Conservation (phyloP, 2,113 vertebrate genomes). For the Symphodus melops region DNA sequence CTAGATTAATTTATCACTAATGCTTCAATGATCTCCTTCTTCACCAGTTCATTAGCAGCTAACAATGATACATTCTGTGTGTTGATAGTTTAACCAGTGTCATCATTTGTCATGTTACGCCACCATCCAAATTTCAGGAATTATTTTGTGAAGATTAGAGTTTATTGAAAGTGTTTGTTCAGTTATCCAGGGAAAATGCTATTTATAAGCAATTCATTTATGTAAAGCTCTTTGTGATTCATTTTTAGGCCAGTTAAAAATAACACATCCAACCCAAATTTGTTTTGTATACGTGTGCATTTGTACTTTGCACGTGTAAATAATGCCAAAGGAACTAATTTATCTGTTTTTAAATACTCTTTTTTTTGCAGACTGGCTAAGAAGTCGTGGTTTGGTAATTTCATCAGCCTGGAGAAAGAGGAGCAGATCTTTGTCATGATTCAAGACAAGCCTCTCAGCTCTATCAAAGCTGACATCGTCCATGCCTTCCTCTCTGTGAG, state of each 20-base stretch:
- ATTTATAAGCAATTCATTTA: constrained; percentile 3
- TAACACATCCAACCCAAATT: constrained; percentile 3
- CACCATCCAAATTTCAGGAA: neutral
- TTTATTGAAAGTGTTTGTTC: neutral
- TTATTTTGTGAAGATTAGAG: neutral
- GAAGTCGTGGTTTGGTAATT: constrained; percentile 95
- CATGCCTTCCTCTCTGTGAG: constrained; percentile 94
- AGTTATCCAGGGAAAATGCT: neutral
- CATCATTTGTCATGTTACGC: too few relatives aligned
- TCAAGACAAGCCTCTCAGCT: constrained; percentile 92
- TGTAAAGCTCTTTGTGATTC: neutral
- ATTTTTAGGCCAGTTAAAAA: constrained; percentile 17
- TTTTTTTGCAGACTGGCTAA: constrained; percentile 86
- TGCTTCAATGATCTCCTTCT: too few relatives aligned
- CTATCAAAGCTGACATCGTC: constrained; percentile 95
- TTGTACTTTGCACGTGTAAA: neutral
- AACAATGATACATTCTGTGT: too few relatives aligned
- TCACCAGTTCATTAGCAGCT: too few relatives aligned
- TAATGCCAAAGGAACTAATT: neutral
- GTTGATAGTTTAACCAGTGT: too few relatives aligned
- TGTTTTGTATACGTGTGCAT: neutral
- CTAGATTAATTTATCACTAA: too few relatives aligned
- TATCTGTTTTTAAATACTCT: neutral
- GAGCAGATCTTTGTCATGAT: constrained; percentile 94
- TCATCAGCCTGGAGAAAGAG: constrained; percentile 93